These are phyloP conservation scores for Anthopleura sola DNA, from an alignment of 64 coral and sea anemone species.

Conservation along the genomic window DNA sequence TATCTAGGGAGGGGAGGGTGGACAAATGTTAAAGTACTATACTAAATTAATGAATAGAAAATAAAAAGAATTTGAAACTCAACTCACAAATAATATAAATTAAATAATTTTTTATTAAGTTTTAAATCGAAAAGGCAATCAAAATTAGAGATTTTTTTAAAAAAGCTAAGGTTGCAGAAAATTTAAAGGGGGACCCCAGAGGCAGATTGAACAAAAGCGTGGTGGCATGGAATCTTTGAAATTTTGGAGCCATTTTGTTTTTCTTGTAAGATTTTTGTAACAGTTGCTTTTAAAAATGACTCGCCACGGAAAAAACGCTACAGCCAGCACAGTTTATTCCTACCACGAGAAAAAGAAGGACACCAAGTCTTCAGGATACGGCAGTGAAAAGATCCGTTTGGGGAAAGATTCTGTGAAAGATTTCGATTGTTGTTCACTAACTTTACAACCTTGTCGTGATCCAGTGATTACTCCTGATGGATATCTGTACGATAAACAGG, in stretches of 20 bases:
- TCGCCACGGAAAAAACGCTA: conserved; percentile 88
- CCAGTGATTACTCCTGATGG: conserved; percentile 88
- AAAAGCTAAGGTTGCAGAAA: too few species aligned
- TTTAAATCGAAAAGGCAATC: too few species aligned
- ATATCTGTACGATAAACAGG: conserved; percentile 91
- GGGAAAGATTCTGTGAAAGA: conserved; percentile 96
- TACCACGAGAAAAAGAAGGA: conserved; percentile 96
- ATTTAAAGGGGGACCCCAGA: too few species aligned
- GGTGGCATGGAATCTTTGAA: too few species aligned
- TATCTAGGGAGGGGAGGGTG: background rate
- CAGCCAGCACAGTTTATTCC: conserved; percentile 89
- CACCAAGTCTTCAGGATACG: conserved; percentile 85
- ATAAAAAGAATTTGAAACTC: too few species aligned
- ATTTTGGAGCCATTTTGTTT: background rate
- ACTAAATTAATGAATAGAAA: too few species aligned
- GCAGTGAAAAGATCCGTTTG: conserved; percentile 91
- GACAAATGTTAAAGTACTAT: background rate
- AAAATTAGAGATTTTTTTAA: too few species aligned
- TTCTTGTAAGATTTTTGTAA: background rate
- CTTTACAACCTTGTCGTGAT: conserved; percentile 87
- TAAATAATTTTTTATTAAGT: too few species aligned
- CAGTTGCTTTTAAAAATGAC: conserved; percentile 48
- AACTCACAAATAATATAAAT: too few species aligned
- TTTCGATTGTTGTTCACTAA: conserved; percentile 94
- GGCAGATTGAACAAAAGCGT: too few species aligned